Percentiles rank a stretch among this genome's conserved stretches.
Conservation (phyloP, 2,113 vertebrate genomes). For the Galemys pyrenaicus region DNA sequence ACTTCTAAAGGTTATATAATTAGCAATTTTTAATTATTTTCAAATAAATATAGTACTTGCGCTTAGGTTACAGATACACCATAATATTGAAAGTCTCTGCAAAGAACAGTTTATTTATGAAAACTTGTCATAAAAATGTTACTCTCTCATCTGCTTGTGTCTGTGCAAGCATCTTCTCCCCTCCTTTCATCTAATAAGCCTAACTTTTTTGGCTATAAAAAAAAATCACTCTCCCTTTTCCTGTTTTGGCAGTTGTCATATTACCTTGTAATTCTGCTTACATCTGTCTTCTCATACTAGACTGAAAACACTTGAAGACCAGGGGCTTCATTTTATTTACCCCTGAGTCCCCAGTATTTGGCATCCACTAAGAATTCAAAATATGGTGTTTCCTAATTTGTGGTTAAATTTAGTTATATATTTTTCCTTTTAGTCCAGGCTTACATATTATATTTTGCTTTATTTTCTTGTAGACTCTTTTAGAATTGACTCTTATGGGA, state of each 20-base stretch:
- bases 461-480: constrained; percentile 12
- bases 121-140: neutral
- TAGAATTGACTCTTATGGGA: neutral
- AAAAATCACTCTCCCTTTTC: neutral
- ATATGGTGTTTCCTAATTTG: constrained; percentile 36
- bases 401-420: neutral
- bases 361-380: neutral
- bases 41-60: neutral
- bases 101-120: neutral
- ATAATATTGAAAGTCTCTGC: neutral
- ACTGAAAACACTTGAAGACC: neutral
- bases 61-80: neutral
- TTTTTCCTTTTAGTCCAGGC: neutral
- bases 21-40: neutral
- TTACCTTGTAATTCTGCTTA: neutral
- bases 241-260: neutral
- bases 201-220: neutral
- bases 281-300: neutral
- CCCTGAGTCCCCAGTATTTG: neutral
- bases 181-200: no score
- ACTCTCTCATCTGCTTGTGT: no score
- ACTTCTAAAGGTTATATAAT: neutral
- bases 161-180: no score
- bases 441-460: constrained; percentile 30
- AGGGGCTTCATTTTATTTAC: neutral